These are phyloP conservation scores for Sitobion miscanthi DNA, from an alignment of 1,140 invertebrate genomes.

Conservation along the genomic window DNA sequence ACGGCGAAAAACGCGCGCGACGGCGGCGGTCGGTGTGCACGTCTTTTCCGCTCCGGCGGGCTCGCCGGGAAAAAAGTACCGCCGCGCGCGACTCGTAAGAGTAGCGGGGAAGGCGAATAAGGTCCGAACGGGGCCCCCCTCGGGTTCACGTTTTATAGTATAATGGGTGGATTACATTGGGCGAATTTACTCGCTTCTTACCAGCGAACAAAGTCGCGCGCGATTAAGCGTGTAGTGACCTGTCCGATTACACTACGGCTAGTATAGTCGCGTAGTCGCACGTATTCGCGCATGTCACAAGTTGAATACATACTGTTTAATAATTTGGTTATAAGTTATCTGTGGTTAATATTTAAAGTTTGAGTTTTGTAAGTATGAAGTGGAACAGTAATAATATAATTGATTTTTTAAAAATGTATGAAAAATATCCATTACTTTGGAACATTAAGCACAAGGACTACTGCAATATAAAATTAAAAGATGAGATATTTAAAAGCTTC, in stretches of 20 bases:
- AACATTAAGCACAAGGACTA: constrained; percentile 29
- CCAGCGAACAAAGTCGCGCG: constrained; percentile 2
- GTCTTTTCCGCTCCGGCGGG: no score
- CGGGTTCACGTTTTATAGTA: no score
- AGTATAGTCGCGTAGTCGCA: background rate
- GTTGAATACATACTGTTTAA: background rate
- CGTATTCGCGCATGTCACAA: background rate
- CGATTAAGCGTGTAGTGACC: background rate
- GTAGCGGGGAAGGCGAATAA: no score
- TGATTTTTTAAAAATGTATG: constrained; percentile 23
- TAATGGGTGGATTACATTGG: background rate
- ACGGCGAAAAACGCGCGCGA: no score
- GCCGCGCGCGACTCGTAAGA: no score
- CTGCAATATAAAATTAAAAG: constrained; percentile 35
- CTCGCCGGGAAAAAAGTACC: no score
- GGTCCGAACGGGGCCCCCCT: no score
- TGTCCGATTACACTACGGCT: constrained; percentile 19
- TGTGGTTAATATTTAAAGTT: background rate
- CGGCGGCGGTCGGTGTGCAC: no score
- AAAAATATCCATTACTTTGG: constrained; percentile 34
- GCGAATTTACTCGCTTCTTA: background rate
- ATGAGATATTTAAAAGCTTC: constrained; percentile 30
- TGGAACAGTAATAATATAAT: background rate
- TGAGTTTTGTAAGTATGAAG: background rate
- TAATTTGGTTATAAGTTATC: background rate